Base-by-base conservation (phyloP, 2,113 vertebrate genomes). In the Dasypus novemcinctus region DNA sequence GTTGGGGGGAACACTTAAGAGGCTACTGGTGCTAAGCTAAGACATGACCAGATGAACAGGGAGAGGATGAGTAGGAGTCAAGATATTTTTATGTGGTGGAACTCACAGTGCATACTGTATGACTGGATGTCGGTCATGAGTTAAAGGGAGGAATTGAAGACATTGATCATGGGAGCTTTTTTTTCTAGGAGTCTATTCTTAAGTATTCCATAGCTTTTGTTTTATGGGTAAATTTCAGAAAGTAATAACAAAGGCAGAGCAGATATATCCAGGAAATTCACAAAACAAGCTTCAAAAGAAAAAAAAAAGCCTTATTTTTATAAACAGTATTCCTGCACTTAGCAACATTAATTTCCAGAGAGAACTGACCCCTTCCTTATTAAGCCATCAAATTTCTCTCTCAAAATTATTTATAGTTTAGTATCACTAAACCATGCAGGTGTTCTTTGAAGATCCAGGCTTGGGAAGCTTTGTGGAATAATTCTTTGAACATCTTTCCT, bases 401-500 rank as follows among this genome's bases (percentile, higher is more conserved):
- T 36, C 87, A 79, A 94, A 71, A 68, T 52, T 49, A 93, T 96
- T 96, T 96, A 90, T 49, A 61, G 74, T 95, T 96, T 96, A 93
- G 78, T 54, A 68, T 90, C 92, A 88, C 80, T 95, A 96, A 95
- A 92, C 8, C 57, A 96, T 52, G 18, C 93, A 96, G 96, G 94
- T 12, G 1, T 80, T 97, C 52, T 82, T 94, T 97, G 61, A 96
- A 96, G 52, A 95, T 63, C 68, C 81, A 92, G 94, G 95, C 23
- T 93, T 91, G n/a, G 87, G 97, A 96, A 97, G 88, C 36, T 59
- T 49, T 94, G 95, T 43, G 94, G 80, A 97, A 97, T 93, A 84
- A 96, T 93, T 97, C 63, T 97, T 97, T 97, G 82, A 97, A 96
- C 29, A 95, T 94, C 93, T 96, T 94, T 82, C 59, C 71, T 95